Evolutionary conservation across 2,888 invertebrate genomes (phyloP).

Genomic region (Lordiphosa fenestrarum): DNA sequence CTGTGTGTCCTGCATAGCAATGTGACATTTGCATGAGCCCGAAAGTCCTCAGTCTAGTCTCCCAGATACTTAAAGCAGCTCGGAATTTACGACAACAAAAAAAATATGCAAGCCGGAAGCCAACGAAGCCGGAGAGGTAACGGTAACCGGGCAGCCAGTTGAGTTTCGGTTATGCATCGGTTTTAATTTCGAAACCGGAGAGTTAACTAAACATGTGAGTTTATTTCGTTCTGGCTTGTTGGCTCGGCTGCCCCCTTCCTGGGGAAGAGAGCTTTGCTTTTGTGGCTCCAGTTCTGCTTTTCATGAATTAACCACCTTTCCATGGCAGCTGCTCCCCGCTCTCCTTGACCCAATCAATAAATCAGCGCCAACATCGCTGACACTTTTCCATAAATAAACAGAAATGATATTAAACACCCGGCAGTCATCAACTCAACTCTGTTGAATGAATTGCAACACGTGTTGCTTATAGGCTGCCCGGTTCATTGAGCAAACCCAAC

Average conservation of each 20-base stretch:
- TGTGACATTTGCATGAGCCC: slow-evolving; percentile 72
- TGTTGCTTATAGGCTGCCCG: slow-evolving; percentile 46
- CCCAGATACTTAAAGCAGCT: slow-evolving; percentile 29
- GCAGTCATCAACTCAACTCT: slow-evolving; percentile 16
- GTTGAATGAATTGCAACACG: slow-evolving; percentile 70
- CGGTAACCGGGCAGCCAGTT: slow-evolving; percentile 4
- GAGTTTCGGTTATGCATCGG: slow-evolving; percentile 57
- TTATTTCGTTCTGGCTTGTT: slow-evolving; percentile 39
- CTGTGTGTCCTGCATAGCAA: slow-evolving; percentile 38
- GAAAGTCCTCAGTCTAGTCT: slow-evolving; percentile 62
- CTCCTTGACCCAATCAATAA: slow-evolving; percentile 63
- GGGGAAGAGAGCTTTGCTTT: slow-evolving; percentile 1
- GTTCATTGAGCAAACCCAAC: slow-evolving; percentile 57
- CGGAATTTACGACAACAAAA: slow-evolving; percentile 15
- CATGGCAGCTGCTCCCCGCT: slow-evolving; percentile 26
- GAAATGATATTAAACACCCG: slow-evolving; percentile 40
- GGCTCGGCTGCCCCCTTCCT: too few relatives aligned
- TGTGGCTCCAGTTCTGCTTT: background rate
- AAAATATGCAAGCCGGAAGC: slow-evolving; percentile 7
- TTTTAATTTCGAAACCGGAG: slow-evolving; percentile 58
- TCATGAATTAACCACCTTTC: background rate
- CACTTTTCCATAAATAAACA: slow-evolving; percentile 55
- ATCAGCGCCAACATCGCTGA: slow-evolving; percentile 54
- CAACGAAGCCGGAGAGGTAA: slow-evolving; percentile 8
- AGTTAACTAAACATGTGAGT: slow-evolving; percentile 72